Base-by-base conservation (phyloP, 1,140 invertebrate species). In the Psilanteris sp. region DNA sequence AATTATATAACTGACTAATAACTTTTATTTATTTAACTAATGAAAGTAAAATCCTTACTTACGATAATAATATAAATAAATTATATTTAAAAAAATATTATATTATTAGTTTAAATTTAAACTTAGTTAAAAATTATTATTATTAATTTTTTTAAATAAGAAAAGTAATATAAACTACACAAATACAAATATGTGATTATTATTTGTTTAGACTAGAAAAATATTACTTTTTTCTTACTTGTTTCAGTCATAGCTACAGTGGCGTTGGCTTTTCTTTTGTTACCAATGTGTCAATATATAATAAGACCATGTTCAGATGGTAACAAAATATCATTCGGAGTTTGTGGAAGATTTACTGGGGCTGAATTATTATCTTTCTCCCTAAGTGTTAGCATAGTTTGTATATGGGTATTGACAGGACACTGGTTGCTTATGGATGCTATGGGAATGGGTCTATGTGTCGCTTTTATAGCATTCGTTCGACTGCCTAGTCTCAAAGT, bases 391-490 rank as follows among this genome's bases (percentile, higher is more conserved):
- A 94, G 93, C 82, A 97, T 98, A 84, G 97, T 98, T 27, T 97
- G 96, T 88, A 93, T 98, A 50, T 98, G 97, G 97, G 95, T 98
- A 64, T 90, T 98, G 27, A 98, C 97, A 43, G 97, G 97, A 1
- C 97, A 99, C 89, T 99, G 97, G 97, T 90, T 98, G 61, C 91
- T 98, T 18, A 98, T 98, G 97, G 97, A 99, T 89, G 96, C 97
- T 6, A 94, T 96, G 93, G 97, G 97, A 34, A 98, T 98, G 96
- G 97, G 97, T 0, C 89, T 99, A 8, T 98, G 97, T 89, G 97
- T 98, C 66, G 97, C 97, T 9, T 98, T 98, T 87, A 98, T 99
- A 85, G 97, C 97, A 11, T 95, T 98, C 87, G 96, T 98, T 68
- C 92, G 97, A 36, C 90, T 99, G 81, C 97, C 97, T 27, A 98